Evolutionary conservation across 2,888 invertebrate species (phyloP).

Genomic region (Aspidiotus rigidus): DNA sequence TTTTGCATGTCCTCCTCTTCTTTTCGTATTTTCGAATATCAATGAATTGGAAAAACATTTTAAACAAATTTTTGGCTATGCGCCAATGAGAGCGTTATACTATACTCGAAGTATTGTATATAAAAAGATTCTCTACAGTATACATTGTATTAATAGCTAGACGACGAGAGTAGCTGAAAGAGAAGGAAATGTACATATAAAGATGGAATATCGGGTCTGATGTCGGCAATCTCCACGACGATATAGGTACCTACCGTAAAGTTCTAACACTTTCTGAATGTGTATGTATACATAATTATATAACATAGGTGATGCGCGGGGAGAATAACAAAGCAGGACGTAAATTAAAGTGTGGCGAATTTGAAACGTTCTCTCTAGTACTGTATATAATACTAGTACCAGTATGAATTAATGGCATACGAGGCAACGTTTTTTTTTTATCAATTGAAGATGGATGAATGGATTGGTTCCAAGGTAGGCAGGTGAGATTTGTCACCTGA

Average conservation of each 20-base stretch:
- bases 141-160: background rate
- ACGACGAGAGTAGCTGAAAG: background rate
- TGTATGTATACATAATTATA: no score
- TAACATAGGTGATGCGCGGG: background rate
- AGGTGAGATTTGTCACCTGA: conserved; percentile 32
- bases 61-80: background rate
- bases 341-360: background rate
- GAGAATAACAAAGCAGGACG: background rate
- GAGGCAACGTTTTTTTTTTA: conserved; percentile 14
- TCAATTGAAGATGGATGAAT: conserved; percentile 34
- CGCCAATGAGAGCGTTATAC: background rate
- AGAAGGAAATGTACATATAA: background rate
- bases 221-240: no score
- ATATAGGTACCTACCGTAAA: no score
- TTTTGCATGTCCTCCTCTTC: no score
- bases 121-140: background rate
- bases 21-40: background rate
- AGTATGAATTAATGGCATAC: conserved; percentile 3
- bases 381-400: no score
- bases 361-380: background rate
- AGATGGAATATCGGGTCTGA: background rate
- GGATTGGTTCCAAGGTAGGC: conserved; percentile 33
- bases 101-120: background rate
- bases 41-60: background rate
- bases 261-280: no score